Evolutionary conservation across 2,797 vertebrate species (phyloP).

Genomic region (Dermochelys coriacea): DNA sequence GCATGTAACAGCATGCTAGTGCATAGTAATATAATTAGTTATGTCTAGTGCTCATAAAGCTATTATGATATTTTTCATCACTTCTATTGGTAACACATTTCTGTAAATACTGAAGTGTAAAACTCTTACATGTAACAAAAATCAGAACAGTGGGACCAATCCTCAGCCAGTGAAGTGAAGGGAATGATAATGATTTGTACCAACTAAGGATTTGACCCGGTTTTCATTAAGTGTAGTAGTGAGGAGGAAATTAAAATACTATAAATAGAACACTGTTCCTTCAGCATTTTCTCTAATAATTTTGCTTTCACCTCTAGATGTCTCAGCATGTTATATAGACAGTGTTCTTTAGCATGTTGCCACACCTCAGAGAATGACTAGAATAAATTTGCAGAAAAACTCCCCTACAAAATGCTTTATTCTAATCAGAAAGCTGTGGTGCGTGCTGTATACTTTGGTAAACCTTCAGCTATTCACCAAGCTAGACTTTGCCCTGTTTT

Average conservation of each 20-base stretch:
- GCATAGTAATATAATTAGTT: not conserved
- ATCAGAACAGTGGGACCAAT: not conserved
- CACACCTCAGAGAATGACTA: not conserved
- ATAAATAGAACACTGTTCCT: not conserved
- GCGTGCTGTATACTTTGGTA: not conserved
- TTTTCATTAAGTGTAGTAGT: not conserved
- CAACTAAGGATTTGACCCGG: not conserved
- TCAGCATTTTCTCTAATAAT: not conserved
- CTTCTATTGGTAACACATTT: not conserved
- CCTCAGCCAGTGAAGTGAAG: not conserved
- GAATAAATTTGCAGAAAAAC: not conserved
- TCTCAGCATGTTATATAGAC: not conserved
- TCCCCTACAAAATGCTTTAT: not conserved
- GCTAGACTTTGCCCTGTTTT: not conserved
- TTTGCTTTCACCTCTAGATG: not conserved
- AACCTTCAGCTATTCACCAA: not conserved
- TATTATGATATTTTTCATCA: not conserved
- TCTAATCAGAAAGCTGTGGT: not conserved
- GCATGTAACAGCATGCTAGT: not conserved
- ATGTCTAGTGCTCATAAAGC: not conserved
- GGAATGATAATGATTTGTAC: not conserved
- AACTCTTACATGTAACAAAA: not conserved
- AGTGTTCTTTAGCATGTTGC: not conserved
- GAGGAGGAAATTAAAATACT: not conserved
- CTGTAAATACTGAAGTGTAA: not conserved